Evolutionary conservation across 2,113 vertebrate genomes (phyloP).

Genomic region (Haemorhous mexicanus): DNA sequence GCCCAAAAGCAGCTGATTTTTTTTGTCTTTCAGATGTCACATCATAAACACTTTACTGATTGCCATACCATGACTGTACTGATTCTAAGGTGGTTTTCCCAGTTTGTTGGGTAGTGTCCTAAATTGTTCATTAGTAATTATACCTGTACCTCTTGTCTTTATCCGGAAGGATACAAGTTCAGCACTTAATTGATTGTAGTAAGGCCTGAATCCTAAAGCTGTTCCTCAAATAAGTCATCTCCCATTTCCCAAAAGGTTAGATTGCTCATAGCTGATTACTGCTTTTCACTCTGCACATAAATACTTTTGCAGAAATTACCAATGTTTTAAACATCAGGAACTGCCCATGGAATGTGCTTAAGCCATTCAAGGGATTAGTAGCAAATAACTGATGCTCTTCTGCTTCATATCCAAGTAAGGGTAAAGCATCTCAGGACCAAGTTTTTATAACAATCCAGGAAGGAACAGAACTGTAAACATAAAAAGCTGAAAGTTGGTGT

Average conservation of each 20-base stretch:
- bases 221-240: background rate
- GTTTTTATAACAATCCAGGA: background rate
- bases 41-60: background rate
- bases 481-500: background rate
- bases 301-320: background rate
- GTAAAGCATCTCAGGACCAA: background rate
- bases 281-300: background rate
- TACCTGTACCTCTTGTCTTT: background rate
- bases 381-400: background rate
- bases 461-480: background rate
- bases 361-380: background rate
- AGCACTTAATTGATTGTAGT: background rate
- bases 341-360: background rate
- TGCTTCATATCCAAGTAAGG: conserved; percentile 30
- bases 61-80: background rate
- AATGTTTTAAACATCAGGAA: background rate
- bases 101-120: background rate
- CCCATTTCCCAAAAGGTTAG: background rate
- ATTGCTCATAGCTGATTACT: background rate
- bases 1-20: background rate
- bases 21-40: background rate
- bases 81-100: background rate
- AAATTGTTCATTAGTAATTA: background rate
- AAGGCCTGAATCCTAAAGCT: background rate
- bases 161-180: background rate